A percentile compares a stretch with the other conserved stretches of the same genome.
phyloP scores from a whole-genome alignment of 2,888 invertebrate genomes.

The Harpalus rufipes region DNA sequence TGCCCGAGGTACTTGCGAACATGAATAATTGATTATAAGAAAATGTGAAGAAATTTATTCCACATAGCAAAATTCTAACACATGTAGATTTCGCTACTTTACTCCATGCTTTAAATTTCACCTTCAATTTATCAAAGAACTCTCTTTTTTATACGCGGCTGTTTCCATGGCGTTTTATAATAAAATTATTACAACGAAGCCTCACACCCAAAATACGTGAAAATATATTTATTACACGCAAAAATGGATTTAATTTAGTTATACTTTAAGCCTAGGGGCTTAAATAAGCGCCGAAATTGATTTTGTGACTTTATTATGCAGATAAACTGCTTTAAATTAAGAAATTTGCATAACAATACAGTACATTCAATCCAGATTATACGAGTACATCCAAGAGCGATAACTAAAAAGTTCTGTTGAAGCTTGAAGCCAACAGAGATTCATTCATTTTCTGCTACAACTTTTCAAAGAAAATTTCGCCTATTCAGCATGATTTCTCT shows the following conservation, averaged over 20 bases:
- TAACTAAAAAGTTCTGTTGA: constrained; percentile 31
- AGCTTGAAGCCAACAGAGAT: constrained; percentile 6
- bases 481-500: constrained; percentile 35
- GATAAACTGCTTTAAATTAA: constrained; percentile 45
- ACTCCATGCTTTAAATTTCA: constrained; percentile 19
- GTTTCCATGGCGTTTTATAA: neutral
- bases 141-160: neutral
- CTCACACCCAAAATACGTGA: neutral
- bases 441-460: constrained; percentile 25
- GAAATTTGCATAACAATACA: constrained; percentile 41
- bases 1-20: constrained; percentile 18
- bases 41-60: constrained; percentile 22
- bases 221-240: neutral
- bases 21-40: constrained; percentile 41
- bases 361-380: constrained; percentile 26
- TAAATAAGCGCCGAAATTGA: constrained; percentile 26
- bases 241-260: constrained; percentile 13
- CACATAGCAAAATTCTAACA: too few species aligned
- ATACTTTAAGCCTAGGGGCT: constrained; percentile 7
- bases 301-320: constrained; percentile 39
- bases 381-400: constrained; percentile 5
- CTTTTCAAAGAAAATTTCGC: constrained; percentile 18
- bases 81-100: constrained; percentile 28
- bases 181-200: neutral
- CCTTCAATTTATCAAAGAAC: neutral